Conservation (phyloP, 2,113 vertebrate species). For the Hyperopisus bebe region DNA sequence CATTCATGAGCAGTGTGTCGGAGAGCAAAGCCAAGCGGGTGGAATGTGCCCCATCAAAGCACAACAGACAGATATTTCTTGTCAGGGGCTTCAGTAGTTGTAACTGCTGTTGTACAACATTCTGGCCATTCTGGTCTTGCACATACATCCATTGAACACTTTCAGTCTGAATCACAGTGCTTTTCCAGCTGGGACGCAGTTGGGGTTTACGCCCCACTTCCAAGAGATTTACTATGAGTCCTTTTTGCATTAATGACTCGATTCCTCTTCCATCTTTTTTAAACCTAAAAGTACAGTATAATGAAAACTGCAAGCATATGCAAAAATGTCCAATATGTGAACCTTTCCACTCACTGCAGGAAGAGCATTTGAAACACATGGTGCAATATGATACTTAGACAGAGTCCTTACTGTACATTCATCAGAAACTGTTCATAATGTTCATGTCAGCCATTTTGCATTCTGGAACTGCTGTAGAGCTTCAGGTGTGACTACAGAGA, state of each 20-base stretch:
- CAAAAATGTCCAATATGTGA: neutral
- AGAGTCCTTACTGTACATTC: neutral
- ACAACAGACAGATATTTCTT: neutral
- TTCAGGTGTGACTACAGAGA: neutral
- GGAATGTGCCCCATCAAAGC: neutral
- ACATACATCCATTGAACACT: neutral
- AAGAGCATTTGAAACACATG: neutral
- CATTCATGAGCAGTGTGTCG: neutral
- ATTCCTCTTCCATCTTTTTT: neutral
- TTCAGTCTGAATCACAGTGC: neutral
- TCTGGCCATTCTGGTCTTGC: neutral
- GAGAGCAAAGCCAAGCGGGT: neutral
- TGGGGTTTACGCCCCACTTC: neutral
- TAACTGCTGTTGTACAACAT: neutral
- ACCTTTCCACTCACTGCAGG: no score
- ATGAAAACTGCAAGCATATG: neutral
- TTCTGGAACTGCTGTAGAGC: neutral
- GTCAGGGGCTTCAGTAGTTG: neutral
- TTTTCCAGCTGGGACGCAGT: neutral
- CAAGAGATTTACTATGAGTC: neutral
- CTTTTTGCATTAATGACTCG: neutral
- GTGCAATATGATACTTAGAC: neutral
- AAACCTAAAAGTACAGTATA: slow-evolving; percentile 1
- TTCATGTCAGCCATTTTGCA: neutral
- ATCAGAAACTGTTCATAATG: neutral